phyloP scores from a whole-genome alignment of 2,797 vertebrate genomes.

The Melanogrammus aeglefinus region DNA sequence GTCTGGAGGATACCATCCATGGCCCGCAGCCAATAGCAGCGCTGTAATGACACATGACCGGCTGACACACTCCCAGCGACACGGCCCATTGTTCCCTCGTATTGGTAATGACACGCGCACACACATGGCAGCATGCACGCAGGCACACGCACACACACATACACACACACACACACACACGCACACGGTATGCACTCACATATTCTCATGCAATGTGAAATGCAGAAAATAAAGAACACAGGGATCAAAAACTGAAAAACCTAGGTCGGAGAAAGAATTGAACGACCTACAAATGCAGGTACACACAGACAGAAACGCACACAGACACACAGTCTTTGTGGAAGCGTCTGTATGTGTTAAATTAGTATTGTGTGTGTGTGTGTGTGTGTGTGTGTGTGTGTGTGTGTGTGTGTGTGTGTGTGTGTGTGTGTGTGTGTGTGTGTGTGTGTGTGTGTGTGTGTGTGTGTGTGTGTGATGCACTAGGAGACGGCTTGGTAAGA shows the following conservation, averaged over 20 bases:
- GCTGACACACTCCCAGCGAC: not conserved
- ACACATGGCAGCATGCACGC: not conserved
- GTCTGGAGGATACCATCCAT: not conserved
- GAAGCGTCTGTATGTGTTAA: not conserved
- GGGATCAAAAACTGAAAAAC: too few species aligned
- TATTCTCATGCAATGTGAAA: too few species aligned
- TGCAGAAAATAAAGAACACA: too few species aligned
- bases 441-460: not conserved
- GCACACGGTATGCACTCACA: too few species aligned
- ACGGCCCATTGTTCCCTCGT: conserved; percentile 1
- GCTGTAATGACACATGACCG: conserved; percentile 1
- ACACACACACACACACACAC: conserved; percentile 2
- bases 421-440: not conserved
- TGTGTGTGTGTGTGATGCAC: conserved; percentile 4
- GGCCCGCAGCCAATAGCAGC: not conserved
- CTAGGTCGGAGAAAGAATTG: too few species aligned
- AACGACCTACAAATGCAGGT: not conserved
- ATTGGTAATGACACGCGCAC: not conserved
- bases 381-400: not conserved
- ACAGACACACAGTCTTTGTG: not conserved
- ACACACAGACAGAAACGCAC: not conserved
- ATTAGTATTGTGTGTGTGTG: not conserved
- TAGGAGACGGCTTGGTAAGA: not conserved
- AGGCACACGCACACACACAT: not conserved
- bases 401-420: not conserved